Evolutionary conservation across 2,113 vertebrate genomes (phyloP).

Genomic region (Panthera tigris): DNA sequence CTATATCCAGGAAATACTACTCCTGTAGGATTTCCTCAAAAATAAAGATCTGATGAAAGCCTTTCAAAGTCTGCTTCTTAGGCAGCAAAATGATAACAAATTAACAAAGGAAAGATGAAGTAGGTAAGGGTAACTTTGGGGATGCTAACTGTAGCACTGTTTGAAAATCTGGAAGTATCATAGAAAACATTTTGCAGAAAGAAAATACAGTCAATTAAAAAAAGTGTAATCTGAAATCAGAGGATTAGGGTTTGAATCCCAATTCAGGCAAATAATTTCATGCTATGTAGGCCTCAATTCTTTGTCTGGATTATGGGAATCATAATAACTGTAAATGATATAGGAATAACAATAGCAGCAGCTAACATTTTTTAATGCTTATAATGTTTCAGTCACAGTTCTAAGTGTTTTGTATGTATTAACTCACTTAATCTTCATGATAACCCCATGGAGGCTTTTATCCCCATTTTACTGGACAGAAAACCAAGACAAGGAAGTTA

Average conservation of each 20-base stretch:
- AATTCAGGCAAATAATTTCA: not conserved
- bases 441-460: not conserved
- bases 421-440: not conserved
- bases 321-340: not conserved
- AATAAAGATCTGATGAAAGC: conserved; percentile 39
- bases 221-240: not conserved
- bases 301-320: not conserved
- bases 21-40: not conserved
- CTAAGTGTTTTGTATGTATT: not conserved
- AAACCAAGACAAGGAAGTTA: not conserved
- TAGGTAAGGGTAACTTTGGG: not conserved
- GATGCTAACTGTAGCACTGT: not conserved
- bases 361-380: not conserved
- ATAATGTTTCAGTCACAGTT: not conserved
- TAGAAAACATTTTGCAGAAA: conserved; percentile 2
- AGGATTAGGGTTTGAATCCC: not conserved
- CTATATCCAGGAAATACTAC: not conserved
- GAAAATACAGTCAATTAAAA: conserved; percentile 30
- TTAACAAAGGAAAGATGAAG: conserved; percentile 36
- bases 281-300: not conserved
- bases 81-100: conserved; percentile 29
- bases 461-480: not conserved
- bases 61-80: conserved; percentile 17
- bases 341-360: not conserved
- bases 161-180: conserved; percentile 8